These are phyloP conservation scores for Cephus runcator DNA, from an alignment of 2,888 invertebrate genomes.

Conservation along the genomic window DNA sequence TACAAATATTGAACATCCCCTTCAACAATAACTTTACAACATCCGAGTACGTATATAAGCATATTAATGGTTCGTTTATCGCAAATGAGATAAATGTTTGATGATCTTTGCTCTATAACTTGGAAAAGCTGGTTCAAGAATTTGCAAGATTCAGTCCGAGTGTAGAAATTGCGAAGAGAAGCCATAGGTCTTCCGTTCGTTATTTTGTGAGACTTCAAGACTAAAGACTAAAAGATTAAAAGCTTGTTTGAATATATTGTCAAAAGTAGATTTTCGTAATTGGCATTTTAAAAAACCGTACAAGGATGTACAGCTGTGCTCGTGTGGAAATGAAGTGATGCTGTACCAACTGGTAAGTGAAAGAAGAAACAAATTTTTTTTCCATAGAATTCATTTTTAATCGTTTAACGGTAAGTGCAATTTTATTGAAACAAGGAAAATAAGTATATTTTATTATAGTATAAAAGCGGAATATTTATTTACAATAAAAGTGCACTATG, in stretches of 20 bases:
- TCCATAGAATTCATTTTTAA: neutral
- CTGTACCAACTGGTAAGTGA: constrained; percentile 15
- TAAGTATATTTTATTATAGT: neutral
- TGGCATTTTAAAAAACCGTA: neutral
- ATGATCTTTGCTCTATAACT: constrained; percentile 32
- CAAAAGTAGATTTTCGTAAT: neutral
- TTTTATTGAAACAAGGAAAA: neutral
- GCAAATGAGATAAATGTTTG: constrained; percentile 27
- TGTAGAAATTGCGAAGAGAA: neutral
- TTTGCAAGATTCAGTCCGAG: constrained; percentile 11
- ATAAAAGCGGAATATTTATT: too few relatives aligned
- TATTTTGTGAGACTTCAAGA: neutral
- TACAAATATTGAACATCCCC: constrained; percentile 16
- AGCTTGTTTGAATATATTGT: neutral
- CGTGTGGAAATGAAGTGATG: constrained; percentile 24
- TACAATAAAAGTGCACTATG: too few relatives aligned
- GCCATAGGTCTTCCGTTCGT: neutral
- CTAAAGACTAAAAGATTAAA: too few relatives aligned
- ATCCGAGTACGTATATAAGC: constrained; percentile 3
- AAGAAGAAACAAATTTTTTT: neutral
- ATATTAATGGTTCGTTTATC: constrained; percentile 16
- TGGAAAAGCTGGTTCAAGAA: constrained; percentile 19
- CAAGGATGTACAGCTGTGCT: neutral
- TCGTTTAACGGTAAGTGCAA: neutral
- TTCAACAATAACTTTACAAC: constrained; percentile 18